phyloP scores from a whole-genome alignment of 2,888 invertebrate genomes.

The Ypsolopha scabrella region DNA sequence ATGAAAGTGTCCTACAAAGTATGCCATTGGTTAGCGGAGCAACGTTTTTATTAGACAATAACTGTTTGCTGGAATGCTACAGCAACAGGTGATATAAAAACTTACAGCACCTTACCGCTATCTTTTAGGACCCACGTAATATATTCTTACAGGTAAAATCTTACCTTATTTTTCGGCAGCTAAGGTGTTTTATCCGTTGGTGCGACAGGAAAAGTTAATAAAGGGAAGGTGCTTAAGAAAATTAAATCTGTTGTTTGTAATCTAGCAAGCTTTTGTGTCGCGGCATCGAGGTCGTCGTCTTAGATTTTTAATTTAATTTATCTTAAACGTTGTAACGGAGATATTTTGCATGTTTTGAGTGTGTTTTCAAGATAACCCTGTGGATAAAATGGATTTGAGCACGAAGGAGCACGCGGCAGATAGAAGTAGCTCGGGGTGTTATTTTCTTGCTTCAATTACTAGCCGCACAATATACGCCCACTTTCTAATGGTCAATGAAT shows the following conservation, averaged over 20 bases:
- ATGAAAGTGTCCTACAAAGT: constrained; percentile 24
- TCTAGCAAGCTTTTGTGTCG: constrained; percentile 27
- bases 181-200: constrained; percentile 5
- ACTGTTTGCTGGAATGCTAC: constrained; percentile 22
- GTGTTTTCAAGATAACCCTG: too few species aligned
- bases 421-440: too few species aligned
- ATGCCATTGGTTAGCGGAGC: constrained; percentile 36
- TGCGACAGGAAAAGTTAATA: background rate
- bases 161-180: background rate
- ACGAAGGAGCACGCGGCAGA: too few species aligned
- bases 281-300: constrained; percentile 18
- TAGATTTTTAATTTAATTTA: background rate
- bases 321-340: background rate
- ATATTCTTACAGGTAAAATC: constrained; percentile 3
- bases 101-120: constrained; percentile 1
- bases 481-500: too few species aligned
- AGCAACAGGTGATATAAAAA: constrained; percentile 39
- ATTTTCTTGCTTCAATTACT: too few species aligned
- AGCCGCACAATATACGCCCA: too few species aligned
- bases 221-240: constrained; percentile 12
- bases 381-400: too few species aligned
- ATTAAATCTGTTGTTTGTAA: constrained; percentile 41
- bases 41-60: constrained; percentile 48
- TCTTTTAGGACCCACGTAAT: background rate
- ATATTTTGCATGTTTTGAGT: too few species aligned